phyloP scores from a whole-genome alignment of 2,888 invertebrate species.

The Tortricodes alternella region DNA sequence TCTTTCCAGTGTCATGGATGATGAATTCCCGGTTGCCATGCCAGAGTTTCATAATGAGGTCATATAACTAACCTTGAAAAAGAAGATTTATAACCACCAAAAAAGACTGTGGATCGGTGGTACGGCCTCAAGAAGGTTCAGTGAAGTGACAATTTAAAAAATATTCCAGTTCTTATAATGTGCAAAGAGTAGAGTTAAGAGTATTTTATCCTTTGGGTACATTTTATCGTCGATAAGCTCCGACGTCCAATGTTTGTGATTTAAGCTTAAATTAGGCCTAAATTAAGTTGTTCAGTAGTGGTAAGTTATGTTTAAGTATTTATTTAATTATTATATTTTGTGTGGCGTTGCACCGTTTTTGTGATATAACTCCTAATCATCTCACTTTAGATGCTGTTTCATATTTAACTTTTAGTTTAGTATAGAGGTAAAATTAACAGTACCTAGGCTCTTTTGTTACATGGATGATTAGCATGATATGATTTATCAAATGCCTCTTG shows the following conservation, averaged over 20 bases:
- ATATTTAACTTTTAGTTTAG: constrained; percentile 1
- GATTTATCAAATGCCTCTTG: not conserved
- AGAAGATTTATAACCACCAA: too few species aligned
- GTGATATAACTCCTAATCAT: constrained; percentile 28
- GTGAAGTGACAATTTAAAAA: constrained; percentile 33
- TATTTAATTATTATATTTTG: constrained; percentile 21
- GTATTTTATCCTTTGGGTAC: constrained; percentile 34
- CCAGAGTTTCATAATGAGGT: too few species aligned
- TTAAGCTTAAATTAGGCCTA: constrained; percentile 31
- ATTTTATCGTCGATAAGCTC: constrained; percentile 31
- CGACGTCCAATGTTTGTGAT: constrained; percentile 50
- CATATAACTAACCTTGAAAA: too few species aligned
- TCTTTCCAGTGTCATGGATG: too few species aligned
- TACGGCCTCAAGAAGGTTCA: not conserved
- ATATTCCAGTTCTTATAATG: constrained; percentile 69
- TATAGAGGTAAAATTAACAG: not conserved
- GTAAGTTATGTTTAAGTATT: constrained; percentile 5
- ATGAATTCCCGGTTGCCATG: too few species aligned
- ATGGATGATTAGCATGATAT: not conserved
- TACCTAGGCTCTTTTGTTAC: not conserved
- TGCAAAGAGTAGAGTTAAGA: constrained; percentile 54
- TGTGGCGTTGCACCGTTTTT: constrained; percentile 33
- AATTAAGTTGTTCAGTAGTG: not conserved
- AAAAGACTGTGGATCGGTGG: not conserved
- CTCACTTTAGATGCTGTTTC: not conserved